Evolutionary conservation across 2,888 invertebrate genomes (phyloP), one percentile per base, ranked within the genome.

Genomic region (Trichogramma dendrolimi): DNA sequence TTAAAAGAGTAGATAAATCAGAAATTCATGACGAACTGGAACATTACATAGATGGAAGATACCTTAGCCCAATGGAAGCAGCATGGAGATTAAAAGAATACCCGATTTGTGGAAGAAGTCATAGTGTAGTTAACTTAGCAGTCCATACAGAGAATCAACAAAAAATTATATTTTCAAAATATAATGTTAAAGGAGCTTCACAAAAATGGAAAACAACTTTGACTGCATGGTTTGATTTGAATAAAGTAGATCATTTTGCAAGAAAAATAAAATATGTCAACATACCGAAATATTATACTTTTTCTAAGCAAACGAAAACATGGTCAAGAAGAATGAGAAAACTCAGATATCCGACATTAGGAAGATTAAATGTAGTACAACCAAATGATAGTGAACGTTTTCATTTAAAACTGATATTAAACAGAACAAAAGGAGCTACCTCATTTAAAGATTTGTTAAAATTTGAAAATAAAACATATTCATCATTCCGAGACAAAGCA

Each of bases 21-120:
- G 40, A 53, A 39, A 40, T 53, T 40, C 6, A 38, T 38, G 40
- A 53, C 40, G 53, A 53, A 53, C 38, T 53, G 40, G 8, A 14
- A 53, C 8, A 53, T 14, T 53, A 14, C 40, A 52, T 67, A 50
- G 61, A 65, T 46, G 52, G 54, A 27, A 42, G 67, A 40, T 67
- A 68, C 49, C 47, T 58, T 7, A 61, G 65, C 50, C 63, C 63
- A 8, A 63, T 62, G 60, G 64, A 66, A 59, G 66, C 68, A 46
- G 67, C 64, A 27, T 65, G 66, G 67, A 48, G 66, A 41, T 63
- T 64, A 44, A 54, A 66, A 60, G 64, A 64, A 66, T 59, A 63
- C 8, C 63, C 64, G 41, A 27, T 68, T 27, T 60, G 58, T 14
- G 62, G 58, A 47, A 64, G 58, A 63, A 65, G 63, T 4, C 64